Base-by-base conservation (phyloP, 2,888 invertebrate species). In the Oscheius sp. region DNA sequence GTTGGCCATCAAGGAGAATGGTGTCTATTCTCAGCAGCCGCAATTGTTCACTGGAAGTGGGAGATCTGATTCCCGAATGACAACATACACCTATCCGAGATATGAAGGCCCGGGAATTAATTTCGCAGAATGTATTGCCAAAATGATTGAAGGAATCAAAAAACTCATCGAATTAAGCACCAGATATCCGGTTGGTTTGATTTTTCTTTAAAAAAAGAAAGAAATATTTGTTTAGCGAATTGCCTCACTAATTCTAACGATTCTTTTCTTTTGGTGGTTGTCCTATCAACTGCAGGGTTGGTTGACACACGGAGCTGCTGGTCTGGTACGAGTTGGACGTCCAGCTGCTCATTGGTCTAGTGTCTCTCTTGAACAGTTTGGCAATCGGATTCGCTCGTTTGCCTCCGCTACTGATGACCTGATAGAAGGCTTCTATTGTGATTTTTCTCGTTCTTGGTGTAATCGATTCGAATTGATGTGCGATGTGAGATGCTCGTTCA, bases 381-480 rank as follows among this genome's bases (percentile, higher is more conserved):
- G 45, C 29, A 42, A 31, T 29, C 61, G 61, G 10, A 42, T 61
- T 10, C 61, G 61, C 15, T 39, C 42, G 3, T 61, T 61, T 42
- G 61, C 61, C 61, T 45, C 61, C 42, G 27, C 61, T n/a, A 25
- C 31, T 20, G 61, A 61, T 42, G 61, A 61, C n/a, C 61, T 61
- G 3, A 27, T 42, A 25, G 61, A 61, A 31, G 45, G 61, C 23
- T 61, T 61, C 61, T 61, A 61, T 31, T 61, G 61, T 42, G 61
- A 61, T 17, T 61, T 61, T 25, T 17, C 61, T 15, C 42, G 61
- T 15, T 61, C 61, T 1, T 61, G 61, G 61, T 61, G 61, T 45
- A 25, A 45, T 10, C 25, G 45, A 17, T 61, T 61, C 31, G 45
- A 61, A 8, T 45, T 61, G 42, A 61, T 61, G 61, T 61, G 61